Evolutionary conservation across 2,888 invertebrate species (phyloP), one percentile per base, ranked within the genome.

Genomic region (Rhagonycha fulva): DNA sequence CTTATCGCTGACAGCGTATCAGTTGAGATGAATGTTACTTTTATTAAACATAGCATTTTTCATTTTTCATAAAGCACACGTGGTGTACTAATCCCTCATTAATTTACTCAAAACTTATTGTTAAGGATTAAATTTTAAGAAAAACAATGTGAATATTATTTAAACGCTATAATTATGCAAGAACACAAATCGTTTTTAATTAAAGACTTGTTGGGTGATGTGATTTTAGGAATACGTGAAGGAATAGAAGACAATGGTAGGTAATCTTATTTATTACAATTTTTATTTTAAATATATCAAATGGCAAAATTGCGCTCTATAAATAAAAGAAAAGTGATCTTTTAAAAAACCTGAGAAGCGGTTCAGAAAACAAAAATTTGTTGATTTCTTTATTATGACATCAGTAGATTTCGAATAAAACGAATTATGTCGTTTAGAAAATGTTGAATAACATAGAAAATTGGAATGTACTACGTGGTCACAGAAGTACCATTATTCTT

Each of bases 181-280:
- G 89, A 92, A 90, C 88, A 92, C 83, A 95, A 95, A 86, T 96
- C 96, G 10, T 96, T 96, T 87, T 88, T 96, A 78, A 96, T 96
- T 81, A 93, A 94, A 84, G 96, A 96, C 87, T 90, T 96, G 67
- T 90, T 96, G 71, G 94, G 96, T 12, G 96, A 96, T 84, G 93
- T 94, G 78, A 86, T 94, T 81, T 87, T 86, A 62, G 86, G 87
- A 61, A 83, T 87, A 77, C 89, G 89, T 80, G 90, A 90, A 83
- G 90, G 91, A 91, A 85, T 84, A 81, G 74, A 73, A n/a, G 47
- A 47, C 60, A 72, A 74, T 69, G 74, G 77, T 77, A 75, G 73
- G 61, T 71, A 9, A 14, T 9, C 12, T n/a, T 47, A n/a, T 2
- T n/a, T n/a, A n/a, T 47, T n/a, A 24, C 26, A 7, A 69, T 32